Evolutionary conservation across 2,888 invertebrate species (phyloP).

Genomic region (Rhimphoctona megacephalus): DNA sequence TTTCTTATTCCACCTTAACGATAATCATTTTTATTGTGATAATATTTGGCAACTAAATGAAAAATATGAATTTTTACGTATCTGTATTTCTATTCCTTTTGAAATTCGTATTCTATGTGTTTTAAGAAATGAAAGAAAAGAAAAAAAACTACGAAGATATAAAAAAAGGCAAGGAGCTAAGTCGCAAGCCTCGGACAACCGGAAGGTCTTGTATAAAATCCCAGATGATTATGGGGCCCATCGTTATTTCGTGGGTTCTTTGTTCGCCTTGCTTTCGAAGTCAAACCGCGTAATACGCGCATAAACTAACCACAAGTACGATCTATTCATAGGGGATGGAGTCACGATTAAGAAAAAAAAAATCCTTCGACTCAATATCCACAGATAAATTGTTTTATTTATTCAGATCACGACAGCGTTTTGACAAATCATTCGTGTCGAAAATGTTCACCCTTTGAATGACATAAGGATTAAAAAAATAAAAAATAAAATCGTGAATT

Average conservation of each 20-base stretch:
- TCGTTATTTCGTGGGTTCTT: slow-evolving; percentile 35
- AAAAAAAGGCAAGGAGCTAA: background rate
- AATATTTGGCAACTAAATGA: background rate
- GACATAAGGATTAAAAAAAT: background rate
- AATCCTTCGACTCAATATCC: background rate
- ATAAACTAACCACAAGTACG: slow-evolving; percentile 30
- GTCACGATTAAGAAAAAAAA: slow-evolving; percentile 32
- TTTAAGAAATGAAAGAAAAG: background rate
- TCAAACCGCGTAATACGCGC: slow-evolving; percentile 36
- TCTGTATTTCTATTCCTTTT: background rate
- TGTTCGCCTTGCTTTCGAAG: slow-evolving; percentile 31
- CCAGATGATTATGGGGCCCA: slow-evolving; percentile 7
- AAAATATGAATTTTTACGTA: background rate
- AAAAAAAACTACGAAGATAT: background rate
- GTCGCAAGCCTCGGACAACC: slow-evolving; percentile 1
- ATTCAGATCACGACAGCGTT: slow-evolving; percentile 24
- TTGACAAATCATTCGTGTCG: slow-evolving; percentile 32
- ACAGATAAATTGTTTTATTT: background rate
- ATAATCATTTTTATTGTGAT: background rate
- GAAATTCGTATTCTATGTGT: background rate
- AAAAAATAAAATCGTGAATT: background rate
- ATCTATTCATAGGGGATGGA: slow-evolving; percentile 20
- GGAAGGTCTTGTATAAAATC: slow-evolving; percentile 20
- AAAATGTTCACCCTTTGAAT: background rate
- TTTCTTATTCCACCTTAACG: background rate